These are phyloP conservation scores for Anomalospiza imberbis DNA, from an alignment of 2,797 vertebrate genomes.

Conservation along the genomic window DNA sequence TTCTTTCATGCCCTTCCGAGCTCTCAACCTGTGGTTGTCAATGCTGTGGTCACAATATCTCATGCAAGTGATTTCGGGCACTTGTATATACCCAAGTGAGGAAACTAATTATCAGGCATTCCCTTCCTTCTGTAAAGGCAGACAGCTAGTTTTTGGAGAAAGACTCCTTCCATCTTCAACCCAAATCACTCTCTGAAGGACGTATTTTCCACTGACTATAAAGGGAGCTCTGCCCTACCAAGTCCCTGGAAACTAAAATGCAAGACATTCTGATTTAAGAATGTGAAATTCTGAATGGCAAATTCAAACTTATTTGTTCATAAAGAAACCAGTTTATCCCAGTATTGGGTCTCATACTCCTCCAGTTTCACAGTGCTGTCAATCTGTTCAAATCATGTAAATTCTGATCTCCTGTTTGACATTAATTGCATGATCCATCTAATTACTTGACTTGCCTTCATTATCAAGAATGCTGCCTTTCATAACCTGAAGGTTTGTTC, in stretches of 20 bases:
- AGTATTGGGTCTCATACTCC: neutral
- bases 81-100: neutral
- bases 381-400: neutral
- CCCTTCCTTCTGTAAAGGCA: neutral
- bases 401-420: neutral
- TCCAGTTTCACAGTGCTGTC: neutral
- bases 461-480: neutral
- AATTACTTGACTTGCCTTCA: neutral
- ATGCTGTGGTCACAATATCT: neutral
- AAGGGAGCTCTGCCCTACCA: neutral
- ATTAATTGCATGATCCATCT: neutral
- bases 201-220: neutral
- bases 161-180: neutral
- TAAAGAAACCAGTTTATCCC: neutral
- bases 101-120: neutral
- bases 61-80: neutral
- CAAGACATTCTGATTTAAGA: neutral
- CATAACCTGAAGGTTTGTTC: neutral
- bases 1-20: neutral
- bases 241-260: neutral
- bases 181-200: neutral
- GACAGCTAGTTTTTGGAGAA: neutral
- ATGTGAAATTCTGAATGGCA: neutral
- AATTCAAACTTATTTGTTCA: neutral
- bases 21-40: neutral